Conservation (phyloP, 1,140 invertebrate genomes). For the Linepithema humile region DNA sequence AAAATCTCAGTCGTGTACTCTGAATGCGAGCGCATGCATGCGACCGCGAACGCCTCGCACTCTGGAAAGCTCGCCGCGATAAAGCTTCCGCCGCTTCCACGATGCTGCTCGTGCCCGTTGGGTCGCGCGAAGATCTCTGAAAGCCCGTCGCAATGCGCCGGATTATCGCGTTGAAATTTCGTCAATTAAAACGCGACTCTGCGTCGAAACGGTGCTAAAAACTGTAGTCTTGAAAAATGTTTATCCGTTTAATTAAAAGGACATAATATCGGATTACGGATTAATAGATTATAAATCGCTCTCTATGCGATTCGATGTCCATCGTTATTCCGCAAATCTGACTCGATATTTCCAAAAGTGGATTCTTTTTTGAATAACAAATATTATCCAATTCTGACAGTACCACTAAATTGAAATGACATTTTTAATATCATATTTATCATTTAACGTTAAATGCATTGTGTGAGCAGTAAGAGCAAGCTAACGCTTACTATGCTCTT, state of each 20-base stretch:
- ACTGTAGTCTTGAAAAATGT: background rate
- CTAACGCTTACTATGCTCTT: too few relatives aligned
- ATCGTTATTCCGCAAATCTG: background rate
- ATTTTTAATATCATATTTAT: background rate
- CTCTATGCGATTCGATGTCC: background rate
- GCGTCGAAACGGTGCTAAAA: background rate
- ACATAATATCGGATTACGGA: background rate
- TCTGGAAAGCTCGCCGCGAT: conserved; percentile 48
- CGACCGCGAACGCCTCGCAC: conserved; percentile 29
- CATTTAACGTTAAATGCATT: background rate
- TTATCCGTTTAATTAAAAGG: background rate
- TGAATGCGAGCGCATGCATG: background rate
- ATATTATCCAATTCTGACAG: background rate
- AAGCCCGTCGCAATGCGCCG: conserved; percentile 1
- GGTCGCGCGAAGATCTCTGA: conserved; percentile 11
- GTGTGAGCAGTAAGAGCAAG: background rate
- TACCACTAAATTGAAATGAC: background rate
- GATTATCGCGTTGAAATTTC: conserved; percentile 18
- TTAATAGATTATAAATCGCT: background rate
- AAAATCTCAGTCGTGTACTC: conserved; percentile 49
- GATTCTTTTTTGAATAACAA: background rate
- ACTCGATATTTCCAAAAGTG: background rate
- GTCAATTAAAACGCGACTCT: conserved; percentile 5
- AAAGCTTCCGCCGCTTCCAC: conserved; percentile 49
- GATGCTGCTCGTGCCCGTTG: conserved; percentile 28